Base-by-base conservation (phyloP, 2,797 vertebrate genomes). In the Darevskia nairensis region DNA sequence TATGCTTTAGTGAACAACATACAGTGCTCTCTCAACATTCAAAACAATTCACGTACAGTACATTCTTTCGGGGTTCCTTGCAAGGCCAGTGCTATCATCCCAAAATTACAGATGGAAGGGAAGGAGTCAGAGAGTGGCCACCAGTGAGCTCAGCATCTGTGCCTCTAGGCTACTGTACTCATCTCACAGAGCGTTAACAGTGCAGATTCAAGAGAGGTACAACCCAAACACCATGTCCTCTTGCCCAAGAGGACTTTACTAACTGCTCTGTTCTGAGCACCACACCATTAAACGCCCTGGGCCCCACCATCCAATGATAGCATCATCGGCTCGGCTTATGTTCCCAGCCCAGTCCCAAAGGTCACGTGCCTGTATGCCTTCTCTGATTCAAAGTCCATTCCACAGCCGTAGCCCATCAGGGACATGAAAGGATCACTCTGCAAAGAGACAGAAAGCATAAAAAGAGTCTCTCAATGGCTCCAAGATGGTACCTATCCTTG, bases 361-460 rank as follows among this genome's bases (percentile, higher is more conserved):
- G 35, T 61, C 29, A 90, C 94, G 95, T 84, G 98, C 98, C 98
- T 98, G 97, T 99, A 99, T 0, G 98, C 98, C 91, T 98, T 98
- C 82, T 98, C 97, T 1, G 98, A 99, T 91, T 99, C 98, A 87
- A 99, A 99, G 95, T 99, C 98, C 98, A 99, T 98, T 78, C 98
- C 97, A 77, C 97, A 97, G 90, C 98, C 98, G 0, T 98, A 97
- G 76, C 97, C 98, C 74, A 99, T 95, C 90, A 98, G 90, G 46
- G 98, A 98, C 6, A 98, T 94, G 89, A 98, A 91, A 8, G 98
- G 96, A 72, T 98, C 97, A 1, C 95, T 96, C 98, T 99, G 94
- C 27, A 75, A 50, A 44, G 15, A 61, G 64, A 84, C 46, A 66
- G 29, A 50, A 83, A 72, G 2, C n/a, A 5, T 9, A 55, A 76